Evolutionary conservation across 1,140 invertebrate species (phyloP), one percentile per base, ranked within the genome.

Genomic region (Pinna nobilis): DNA sequence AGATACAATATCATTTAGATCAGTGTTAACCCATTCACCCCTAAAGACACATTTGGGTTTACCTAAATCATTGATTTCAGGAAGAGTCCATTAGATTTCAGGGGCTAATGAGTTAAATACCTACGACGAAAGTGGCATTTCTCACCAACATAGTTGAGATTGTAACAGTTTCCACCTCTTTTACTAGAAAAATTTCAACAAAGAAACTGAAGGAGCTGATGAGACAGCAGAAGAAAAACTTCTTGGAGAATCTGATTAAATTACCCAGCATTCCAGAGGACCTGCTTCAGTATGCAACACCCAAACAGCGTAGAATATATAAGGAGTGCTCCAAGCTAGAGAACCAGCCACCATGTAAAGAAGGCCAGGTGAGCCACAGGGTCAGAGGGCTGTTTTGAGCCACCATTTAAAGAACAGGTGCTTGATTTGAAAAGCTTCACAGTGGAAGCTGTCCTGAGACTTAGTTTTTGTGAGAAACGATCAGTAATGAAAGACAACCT

Each of bases 321-420:
- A 84, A 91, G n/a, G 92, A 94, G 80, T 96, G 95, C 82, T 88
- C 91, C 37, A 91, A 91, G 76, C 90, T 92, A 3, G 91, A 93
- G 79, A 92, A 91, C 68, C 90, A 92, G 75, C 82, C 88, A 33
- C 93, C 93, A 53, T 98, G 97, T 88, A 91, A 93, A 72, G 89
- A 91, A 0, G 93, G 93, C n/a, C 96, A 98, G 89, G 90, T 91
- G 71, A 69, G n/a, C n/a, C n/a, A n/a, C n/a, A n/a, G n/a, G n/a
- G n/a, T n/a, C n/a, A n/a, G n/a, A n/a, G n/a, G n/a, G 11, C 47
- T 0, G 20, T 47, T 47, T 2, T 47, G 44, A 18, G 20, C 44
- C 11, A 6, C 5, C 9, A 28, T 55, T 25, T 25, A 18, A 18
- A 6, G 20, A 47, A 18, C 15, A 2, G n/a, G 9, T 50, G 28